Base-by-base conservation (phyloP, 2,888 invertebrate species). In the Drosophila phalerata region DNA sequence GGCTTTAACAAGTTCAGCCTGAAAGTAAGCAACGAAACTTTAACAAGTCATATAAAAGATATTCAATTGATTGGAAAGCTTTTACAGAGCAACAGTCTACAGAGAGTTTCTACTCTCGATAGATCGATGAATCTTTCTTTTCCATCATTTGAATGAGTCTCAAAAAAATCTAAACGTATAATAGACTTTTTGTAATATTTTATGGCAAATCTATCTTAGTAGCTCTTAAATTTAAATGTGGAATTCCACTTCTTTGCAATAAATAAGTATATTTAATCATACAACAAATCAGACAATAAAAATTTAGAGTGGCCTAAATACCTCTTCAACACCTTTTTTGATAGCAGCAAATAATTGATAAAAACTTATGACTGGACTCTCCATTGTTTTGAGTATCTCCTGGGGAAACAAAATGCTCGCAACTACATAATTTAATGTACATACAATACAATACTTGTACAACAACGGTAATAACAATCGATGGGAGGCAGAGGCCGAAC, bases 401-500 rank as follows among this genome's bases (percentile, higher is more conserved):
- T 57, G 28, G 28, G 28, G 28, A 28, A 28, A 28, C 28, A 28
- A 28, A 28, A 28, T 28, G 28, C 28, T 28, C 56, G 84, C 66
- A 86, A 83, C 69, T 77, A 83, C 81, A 86, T 88, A 83, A 88
- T 85, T 88, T 72, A 80, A 88, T 69, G 77, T 69, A 28, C 28
- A 28, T 28, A 28, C 28, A 28, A 28, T 28, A 28, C 28, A 28
- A 28, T 28, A 28, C 28, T 28, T 28, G 28, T 28, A 40, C 15
- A 48, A 79, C 80, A 77, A 61, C 9, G 58, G 56, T 65, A 73
- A 69, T 45, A 76, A 77, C 65, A 74, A 74, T 22, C 62, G 61
- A 57, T 55, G 34, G 53, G 43, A 40, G 49, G 53, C 56, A 15
- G 15, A 48, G 25, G 0, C 32, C 19, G 28, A 15, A 22, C 13